Conservation (phyloP, 2,797 vertebrate genomes). For the Acropternis orthonyx region DNA sequence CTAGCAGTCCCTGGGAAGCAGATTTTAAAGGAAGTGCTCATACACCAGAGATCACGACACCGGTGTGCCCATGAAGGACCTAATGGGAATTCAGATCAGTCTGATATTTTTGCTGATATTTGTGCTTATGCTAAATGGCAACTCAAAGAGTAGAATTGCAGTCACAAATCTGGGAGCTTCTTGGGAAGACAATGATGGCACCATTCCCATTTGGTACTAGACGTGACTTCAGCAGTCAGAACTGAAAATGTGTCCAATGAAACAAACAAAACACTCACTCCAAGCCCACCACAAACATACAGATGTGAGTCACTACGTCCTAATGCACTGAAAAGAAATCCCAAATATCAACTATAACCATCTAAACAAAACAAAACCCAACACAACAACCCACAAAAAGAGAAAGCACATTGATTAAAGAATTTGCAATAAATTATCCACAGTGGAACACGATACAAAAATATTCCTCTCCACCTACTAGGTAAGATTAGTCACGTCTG, state of each 20-base stretch:
- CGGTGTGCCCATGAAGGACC: not conserved
- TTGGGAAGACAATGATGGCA: constrained; percentile 3
- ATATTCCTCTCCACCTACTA: not conserved
- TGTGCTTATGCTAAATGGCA: not conserved
- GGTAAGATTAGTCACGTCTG: not conserved
- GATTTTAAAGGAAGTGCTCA: not conserved
- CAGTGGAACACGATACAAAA: not conserved
- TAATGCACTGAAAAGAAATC: not conserved
- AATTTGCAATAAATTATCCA: not conserved
- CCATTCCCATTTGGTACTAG: not conserved
- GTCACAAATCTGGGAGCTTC: not conserved
- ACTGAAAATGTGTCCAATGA: not conserved
- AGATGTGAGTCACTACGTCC: not conserved
- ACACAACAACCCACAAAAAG: not conserved
- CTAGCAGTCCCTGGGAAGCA: not conserved
- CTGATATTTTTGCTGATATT: not conserved
- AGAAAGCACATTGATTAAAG: not conserved
- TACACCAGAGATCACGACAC: not conserved
- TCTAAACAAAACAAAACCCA: not conserved
- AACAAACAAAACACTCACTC: not conserved
- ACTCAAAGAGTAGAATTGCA: not conserved
- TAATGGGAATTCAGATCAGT: not conserved
- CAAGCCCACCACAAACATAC: not conserved
- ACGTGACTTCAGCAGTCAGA: not conserved
- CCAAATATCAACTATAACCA: not conserved